phyloP scores from a whole-genome alignment of 2,888 invertebrate genomes.

The Andrena bucephala region DNA sequence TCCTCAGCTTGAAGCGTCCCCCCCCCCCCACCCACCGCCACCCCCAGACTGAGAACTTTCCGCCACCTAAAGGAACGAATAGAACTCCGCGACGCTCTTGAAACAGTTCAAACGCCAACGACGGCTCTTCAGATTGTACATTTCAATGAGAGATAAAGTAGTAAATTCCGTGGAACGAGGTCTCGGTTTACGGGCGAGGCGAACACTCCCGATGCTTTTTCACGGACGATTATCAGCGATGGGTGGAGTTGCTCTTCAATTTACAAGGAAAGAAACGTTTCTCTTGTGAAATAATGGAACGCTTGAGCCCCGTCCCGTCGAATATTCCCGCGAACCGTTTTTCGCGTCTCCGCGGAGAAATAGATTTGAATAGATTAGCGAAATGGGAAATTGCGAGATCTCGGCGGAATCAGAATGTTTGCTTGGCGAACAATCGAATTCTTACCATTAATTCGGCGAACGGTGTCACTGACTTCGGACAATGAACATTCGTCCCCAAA shows the following conservation, averaged over 20 bases:
- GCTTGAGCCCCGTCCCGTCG: neutral
- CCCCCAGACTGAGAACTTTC: slow-evolving; percentile 15
- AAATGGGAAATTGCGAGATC: neutral
- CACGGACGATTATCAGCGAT: neutral
- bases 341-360: neutral
- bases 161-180: neutral
- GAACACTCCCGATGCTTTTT: neutral
- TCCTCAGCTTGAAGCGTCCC: slow-evolving; percentile 26
- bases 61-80: slow-evolving; percentile 1
- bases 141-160: neutral
- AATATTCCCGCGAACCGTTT: neutral
- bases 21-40: too few relatives aligned
- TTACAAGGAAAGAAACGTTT: neutral
- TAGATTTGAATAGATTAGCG: neutral
- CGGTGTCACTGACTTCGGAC: slow-evolving; percentile 45
- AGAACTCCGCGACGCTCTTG: slow-evolving; percentile 4
- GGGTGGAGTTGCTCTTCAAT: neutral
- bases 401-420: neutral
- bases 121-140: neutral
- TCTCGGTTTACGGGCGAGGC: too few relatives aligned
- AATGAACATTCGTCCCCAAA: slow-evolving; percentile 36
- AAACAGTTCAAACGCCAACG: neutral
- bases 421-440: slow-evolving; percentile 29
- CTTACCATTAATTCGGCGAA: slow-evolving; percentile 36
- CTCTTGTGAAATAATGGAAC: neutral